These are phyloP conservation scores for Eupithecia dodoneata DNA, from an alignment of 2,888 invertebrate genomes.

Conservation along the genomic window DNA sequence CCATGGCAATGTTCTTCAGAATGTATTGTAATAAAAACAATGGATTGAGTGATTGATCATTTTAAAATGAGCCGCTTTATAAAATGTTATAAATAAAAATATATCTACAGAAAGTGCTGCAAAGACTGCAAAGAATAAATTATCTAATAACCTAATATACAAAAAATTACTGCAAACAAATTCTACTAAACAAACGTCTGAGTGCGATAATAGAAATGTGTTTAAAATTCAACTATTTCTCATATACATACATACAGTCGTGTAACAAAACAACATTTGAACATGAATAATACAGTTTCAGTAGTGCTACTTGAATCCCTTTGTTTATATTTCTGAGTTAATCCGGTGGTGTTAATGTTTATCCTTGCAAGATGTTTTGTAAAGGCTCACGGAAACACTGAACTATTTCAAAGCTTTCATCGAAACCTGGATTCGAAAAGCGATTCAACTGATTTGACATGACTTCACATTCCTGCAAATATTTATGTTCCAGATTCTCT, in stretches of 20 bases:
- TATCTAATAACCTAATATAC: background rate
- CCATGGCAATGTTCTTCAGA: constrained; percentile 9
- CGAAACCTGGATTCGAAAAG: constrained; percentile 3
- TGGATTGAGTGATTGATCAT: background rate
- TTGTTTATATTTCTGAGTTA: constrained; percentile 30
- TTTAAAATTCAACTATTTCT: constrained; percentile 21
- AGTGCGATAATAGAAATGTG: constrained; percentile 16
- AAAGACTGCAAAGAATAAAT: constrained; percentile 12
- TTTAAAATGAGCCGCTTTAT: background rate
- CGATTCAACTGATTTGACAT: background rate
- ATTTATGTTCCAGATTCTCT: constrained; percentile 7
- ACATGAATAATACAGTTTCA: constrained; percentile 37
- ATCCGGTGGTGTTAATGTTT: constrained; percentile 10
- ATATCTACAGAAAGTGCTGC: constrained; percentile 27
- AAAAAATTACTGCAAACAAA: constrained; percentile 30
- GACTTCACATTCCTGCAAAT: constrained; percentile 9
- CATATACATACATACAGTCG: constrained; percentile 25
- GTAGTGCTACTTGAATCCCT: constrained; percentile 29
- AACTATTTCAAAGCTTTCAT: constrained; percentile 24
- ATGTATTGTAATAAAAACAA: background rate
- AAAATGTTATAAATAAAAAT: background rate
- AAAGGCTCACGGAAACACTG: constrained; percentile 24
- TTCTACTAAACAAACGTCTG: background rate
- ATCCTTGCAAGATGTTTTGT: constrained; percentile 20
- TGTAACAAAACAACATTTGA: constrained; percentile 44